Evolutionary conservation across 2,888 invertebrate genomes (phyloP).

Genomic region (Argyresthia albistria): DNA sequence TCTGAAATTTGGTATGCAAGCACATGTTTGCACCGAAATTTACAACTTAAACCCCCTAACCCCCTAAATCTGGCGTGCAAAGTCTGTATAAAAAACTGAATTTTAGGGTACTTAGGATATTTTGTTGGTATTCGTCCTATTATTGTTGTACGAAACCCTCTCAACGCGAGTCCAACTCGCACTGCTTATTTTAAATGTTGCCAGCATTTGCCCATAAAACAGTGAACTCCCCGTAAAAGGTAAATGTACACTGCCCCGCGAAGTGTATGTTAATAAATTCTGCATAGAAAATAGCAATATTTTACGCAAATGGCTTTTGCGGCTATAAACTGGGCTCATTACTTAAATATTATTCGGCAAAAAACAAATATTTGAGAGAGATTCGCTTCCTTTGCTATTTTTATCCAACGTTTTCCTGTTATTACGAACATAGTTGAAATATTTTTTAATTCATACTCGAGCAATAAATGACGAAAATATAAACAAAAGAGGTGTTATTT

Average conservation of each 20-base stretch:
- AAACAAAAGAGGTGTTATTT: not conserved
- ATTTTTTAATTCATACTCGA: not conserved
- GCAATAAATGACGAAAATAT: not conserved
- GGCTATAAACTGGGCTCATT: slow-evolving; percentile 11
- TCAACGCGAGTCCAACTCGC: too few species aligned
- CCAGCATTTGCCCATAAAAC: slow-evolving; percentile 6
- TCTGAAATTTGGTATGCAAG: too few species aligned
- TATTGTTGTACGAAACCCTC: too few species aligned
- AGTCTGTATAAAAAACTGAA: too few species aligned
- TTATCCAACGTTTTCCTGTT: not conserved
- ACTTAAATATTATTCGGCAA: slow-evolving; percentile 12
- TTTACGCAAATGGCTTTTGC: slow-evolving; percentile 8
- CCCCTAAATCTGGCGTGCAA: too few species aligned
- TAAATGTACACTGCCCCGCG: slow-evolving; percentile 13
- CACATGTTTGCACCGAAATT: too few species aligned
- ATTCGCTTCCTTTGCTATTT: not conserved
- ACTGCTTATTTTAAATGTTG: not conserved
- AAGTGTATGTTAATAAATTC: slow-evolving; percentile 13
- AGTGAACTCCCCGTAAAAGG: slow-evolving; percentile 12
- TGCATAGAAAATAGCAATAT: slow-evolving; percentile 11
- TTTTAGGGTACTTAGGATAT: too few species aligned
- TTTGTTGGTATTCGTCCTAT: too few species aligned
- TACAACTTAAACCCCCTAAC: too few species aligned
- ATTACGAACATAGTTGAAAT: too few species aligned
- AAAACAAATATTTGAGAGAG: slow-evolving; percentile 7